Conservation (phyloP, 2,888 invertebrate species). For the Neoascia interrupta region DNA sequence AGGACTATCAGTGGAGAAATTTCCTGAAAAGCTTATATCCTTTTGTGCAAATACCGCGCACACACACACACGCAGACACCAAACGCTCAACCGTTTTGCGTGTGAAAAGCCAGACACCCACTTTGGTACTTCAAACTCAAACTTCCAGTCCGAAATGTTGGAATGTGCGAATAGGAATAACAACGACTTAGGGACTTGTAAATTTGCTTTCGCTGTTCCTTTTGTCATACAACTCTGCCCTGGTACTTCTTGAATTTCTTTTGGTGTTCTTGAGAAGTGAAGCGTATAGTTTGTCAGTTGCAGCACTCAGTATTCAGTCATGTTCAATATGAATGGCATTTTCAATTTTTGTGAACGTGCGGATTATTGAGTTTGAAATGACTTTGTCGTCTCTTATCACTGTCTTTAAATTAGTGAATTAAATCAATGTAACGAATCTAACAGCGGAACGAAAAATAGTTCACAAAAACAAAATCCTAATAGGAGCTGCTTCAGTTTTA, state of each 20-base stretch:
- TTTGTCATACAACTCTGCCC: too few relatives aligned
- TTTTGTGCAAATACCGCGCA: constrained; percentile 30
- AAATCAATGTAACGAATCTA: constrained; percentile 43
- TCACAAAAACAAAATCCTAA: too few relatives aligned
- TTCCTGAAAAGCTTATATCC: constrained; percentile 51
- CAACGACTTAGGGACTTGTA: constrained; percentile 68
- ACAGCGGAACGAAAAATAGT: constrained; percentile 2
- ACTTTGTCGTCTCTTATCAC: constrained; percentile 18
- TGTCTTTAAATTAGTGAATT: constrained; percentile 46
- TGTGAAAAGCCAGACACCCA: constrained; percentile 47
- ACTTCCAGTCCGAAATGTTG: constrained; percentile 61
- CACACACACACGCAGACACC: too few relatives aligned
- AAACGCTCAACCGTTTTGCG: constrained; percentile 43
- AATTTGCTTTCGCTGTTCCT: constrained; percentile 32
- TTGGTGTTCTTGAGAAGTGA: constrained; percentile 49
- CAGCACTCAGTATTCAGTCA: constrained; percentile 59
- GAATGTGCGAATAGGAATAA: constrained; percentile 54
- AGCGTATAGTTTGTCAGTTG: constrained; percentile 60
- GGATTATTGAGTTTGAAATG: constrained; percentile 54
- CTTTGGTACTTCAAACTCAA: constrained; percentile 53
- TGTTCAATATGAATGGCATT: constrained; percentile 63
- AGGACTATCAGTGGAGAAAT: constrained; percentile 26
- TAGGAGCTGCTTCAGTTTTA: too few relatives aligned
- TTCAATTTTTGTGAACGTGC: constrained; percentile 61
- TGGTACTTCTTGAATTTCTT: constrained; percentile 14